Base-by-base conservation (phyloP, 1,140 invertebrate species). In the Papilio dardanus region DNA sequence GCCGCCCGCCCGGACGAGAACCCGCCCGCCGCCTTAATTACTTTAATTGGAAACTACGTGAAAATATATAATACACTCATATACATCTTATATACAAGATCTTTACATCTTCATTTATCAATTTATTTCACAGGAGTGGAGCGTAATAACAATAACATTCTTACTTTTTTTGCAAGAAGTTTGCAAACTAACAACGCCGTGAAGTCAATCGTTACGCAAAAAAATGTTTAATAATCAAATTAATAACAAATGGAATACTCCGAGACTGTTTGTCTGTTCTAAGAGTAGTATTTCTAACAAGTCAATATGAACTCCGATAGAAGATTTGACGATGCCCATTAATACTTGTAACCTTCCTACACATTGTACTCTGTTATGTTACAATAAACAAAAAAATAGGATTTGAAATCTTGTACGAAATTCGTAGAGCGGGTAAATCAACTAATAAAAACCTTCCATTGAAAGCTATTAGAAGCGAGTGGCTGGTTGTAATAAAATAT, bases 401-500 rank as follows among this genome's bases (percentile, higher is more conserved):
- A 65, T 80, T 78, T 37, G 69, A 79, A 54, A 74, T 76, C 74
- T 68, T 74, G 78, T 82, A 81, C 79, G 81, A 76, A 86, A 85
- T 78, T 81, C 75, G 67, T 74, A 67, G 74, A 76, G 75, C 73
- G 76, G 76, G 71, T 78, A 83, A 79, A 79, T 75, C 77, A 74
- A 79, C 75, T 83, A 83, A 87, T 83, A 86, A 87, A 87, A 86
- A 83, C 79, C 73, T 82, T 76, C 78, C 77, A 84, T 83, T 77
- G 76, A 79, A 83, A 89, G 79, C 86, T 86, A 89, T 88, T 86
- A 88, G 79, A 83, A 74, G 58, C 73, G 81, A 84, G 82, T 84
- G 79, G 80, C 82, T 81, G 83, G 82, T 83, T 74, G 81, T 84
- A 87, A 88, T 87, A 76, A 83, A 88, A 86, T 88, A 88, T 88